Evolutionary conservation across 2,797 vertebrate genomes (phyloP), one percentile per base, ranked within the genome.

Genomic region (Tapera naevia): DNA sequence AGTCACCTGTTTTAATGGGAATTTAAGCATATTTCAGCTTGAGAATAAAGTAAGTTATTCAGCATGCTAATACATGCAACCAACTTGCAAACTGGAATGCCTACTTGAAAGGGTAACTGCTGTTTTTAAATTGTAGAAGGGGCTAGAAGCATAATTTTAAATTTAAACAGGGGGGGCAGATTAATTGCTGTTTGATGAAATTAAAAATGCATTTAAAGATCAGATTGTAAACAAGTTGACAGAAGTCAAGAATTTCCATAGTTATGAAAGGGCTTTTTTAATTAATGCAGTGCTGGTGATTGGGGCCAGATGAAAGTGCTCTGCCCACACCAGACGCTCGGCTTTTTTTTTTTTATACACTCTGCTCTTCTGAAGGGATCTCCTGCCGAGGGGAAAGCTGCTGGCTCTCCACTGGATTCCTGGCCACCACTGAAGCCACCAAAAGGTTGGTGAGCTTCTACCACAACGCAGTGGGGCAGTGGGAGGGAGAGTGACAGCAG

Each of bases 181-280:
- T 95, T 93, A 95, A 95, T 96, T 96, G 94, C 95, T 89, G 95
- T 95, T 96, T 96, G 96, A 95, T 96, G 94, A 95, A 96, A 95
- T 96, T 94, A 94, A 96, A 94, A 94, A 92, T 97, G 95, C 96
- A 96, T 96, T 96, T 92, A 91, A 85, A 96, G 96, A 97, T 95
- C 94, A 96, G 96, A 96, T 96, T 93, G 96, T 95, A 96, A 97
- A 96, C 95, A 96, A 95, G 94, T 94, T 95, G 95, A 95, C 95
- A 96, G 96, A 95, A 97, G 94, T 92, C 81, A 89, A 65, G 92
- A 93, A 96, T 95, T 96, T 94, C 91, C 94, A 95, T 93, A 91
- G 94, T 93, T 96, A 94, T 96, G 96, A 97, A 95, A 97, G 93
- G 92, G 80, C 33, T 95, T 90, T 80, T 88, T 95, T 97, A 95